Evolutionary conservation across 2,113 vertebrate genomes (phyloP).

Genomic region (Brevimyrus niger): DNA sequence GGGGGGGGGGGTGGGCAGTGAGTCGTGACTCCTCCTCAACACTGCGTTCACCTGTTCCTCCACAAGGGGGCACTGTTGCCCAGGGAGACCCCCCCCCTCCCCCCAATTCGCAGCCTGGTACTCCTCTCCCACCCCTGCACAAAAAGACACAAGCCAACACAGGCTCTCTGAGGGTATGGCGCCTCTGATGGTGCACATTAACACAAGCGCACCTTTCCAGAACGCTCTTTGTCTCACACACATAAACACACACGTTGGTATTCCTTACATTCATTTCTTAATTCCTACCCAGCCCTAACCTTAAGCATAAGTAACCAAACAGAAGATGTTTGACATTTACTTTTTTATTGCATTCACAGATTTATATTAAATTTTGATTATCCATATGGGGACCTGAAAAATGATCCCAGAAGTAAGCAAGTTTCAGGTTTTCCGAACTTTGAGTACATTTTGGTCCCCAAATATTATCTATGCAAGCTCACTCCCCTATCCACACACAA

Average conservation of each 20-base stretch:
- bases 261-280: too few species aligned
- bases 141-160: background rate
- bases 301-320: too few species aligned
- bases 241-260: background rate
- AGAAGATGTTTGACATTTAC: too few species aligned
- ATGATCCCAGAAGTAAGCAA: too few species aligned
- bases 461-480: too few species aligned
- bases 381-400: too few species aligned
- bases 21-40: background rate
- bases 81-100: constrained; percentile 37
- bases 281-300: too few species aligned
- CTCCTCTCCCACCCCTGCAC: background rate
- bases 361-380: too few species aligned
- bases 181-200: background rate
- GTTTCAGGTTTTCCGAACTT: too few species aligned
- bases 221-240: background rate
- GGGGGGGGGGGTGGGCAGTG: background rate
- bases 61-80: constrained; percentile 63
- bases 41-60: constrained; percentile 33
- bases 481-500: too few species aligned
- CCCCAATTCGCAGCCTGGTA: background rate
- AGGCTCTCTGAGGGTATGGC: background rate
- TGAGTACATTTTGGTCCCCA: too few species aligned
- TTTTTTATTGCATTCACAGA: too few species aligned
- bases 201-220: background rate